Percentiles rank a stretch among this genome's conserved stretches.
phyloP scores from a whole-genome alignment of 2,113 vertebrate species.

The Rousettus leschenaultii region DNA sequence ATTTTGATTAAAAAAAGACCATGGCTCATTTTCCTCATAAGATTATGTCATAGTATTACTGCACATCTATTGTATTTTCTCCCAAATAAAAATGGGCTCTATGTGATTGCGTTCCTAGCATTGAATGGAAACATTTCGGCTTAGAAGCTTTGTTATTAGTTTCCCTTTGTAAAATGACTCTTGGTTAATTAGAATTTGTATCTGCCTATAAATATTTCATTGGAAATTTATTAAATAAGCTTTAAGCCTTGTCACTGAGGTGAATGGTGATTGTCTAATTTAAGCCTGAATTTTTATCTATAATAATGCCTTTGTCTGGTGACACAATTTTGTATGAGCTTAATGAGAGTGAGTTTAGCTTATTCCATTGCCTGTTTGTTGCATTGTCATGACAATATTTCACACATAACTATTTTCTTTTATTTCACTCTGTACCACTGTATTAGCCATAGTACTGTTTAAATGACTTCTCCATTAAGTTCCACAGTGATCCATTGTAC shows the following conservation, averaged over 20 bases:
- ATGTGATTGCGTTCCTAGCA: neutral
- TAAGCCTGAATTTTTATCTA: conserved; percentile 66
- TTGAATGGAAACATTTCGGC: conserved; percentile 10
- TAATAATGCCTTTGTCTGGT: conserved; percentile 42
- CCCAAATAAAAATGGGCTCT: conserved; percentile 33
- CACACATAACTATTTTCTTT: conserved; percentile 8
- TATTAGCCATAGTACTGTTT: conserved; percentile 41
- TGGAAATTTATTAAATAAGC: conserved; percentile 72
- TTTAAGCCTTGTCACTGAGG: conserved; percentile 66
- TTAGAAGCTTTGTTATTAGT: conserved; percentile 50
- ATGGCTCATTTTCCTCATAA: conserved; percentile 20
- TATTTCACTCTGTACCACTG: neutral
- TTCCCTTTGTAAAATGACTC: conserved; percentile 60
- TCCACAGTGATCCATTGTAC: conserved; percentile 14
- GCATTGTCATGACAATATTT: neutral
- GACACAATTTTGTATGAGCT: conserved; percentile 52
- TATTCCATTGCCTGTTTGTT: neutral
- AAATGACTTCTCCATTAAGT: conserved; percentile 57
- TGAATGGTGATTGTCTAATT: conserved; percentile 74
- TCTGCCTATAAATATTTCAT: conserved; percentile 76
- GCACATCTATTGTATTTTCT: neutral
- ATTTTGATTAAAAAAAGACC: conserved; percentile 41
- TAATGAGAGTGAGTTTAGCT: conserved; percentile 34
- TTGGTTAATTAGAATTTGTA: conserved; percentile 78
- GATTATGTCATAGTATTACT: neutral